Evolutionary conservation across 1,140 invertebrate genomes (phyloP).

Genomic region (Conus ventricosus): DNA sequence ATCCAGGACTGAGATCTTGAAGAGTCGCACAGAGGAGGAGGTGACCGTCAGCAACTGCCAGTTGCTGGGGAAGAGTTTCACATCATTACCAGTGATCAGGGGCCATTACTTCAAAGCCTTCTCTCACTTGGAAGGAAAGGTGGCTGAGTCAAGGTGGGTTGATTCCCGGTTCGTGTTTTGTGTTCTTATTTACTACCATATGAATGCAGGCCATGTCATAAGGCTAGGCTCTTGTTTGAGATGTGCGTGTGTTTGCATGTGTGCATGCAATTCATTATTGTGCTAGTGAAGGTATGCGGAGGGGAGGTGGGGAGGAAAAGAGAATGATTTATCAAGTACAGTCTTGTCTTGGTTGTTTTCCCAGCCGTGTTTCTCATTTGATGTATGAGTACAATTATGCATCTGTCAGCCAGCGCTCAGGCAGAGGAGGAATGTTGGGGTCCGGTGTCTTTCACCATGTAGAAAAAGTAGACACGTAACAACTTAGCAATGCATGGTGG

Average conservation of each 20-base stretch:
- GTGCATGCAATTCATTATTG: not conserved
- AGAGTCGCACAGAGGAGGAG: conserved; percentile 62
- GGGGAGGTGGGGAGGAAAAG: not conserved
- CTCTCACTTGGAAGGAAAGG: conserved; percentile 49
- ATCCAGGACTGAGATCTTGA: conserved; percentile 51
- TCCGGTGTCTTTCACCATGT: too few relatives aligned
- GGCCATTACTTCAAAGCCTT: conserved; percentile 62
- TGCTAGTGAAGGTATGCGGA: too few relatives aligned
- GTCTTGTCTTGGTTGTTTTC: too few relatives aligned
- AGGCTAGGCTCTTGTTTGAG: too few relatives aligned
- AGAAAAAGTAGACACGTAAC: too few relatives aligned
- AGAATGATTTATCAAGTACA: not conserved
- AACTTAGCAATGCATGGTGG: too few relatives aligned
- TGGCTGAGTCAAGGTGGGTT: conserved; percentile 62
- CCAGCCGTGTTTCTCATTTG: too few relatives aligned
- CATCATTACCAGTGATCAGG: conserved; percentile 48
- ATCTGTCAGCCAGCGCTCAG: too few relatives aligned
- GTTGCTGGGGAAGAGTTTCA: conserved; percentile 43
- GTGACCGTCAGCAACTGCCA: conserved; percentile 50
- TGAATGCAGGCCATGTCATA: not conserved
- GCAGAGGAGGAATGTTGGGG: too few relatives aligned
- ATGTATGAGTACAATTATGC: too few relatives aligned
- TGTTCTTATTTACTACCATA: not conserved
- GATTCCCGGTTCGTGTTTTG: not conserved
- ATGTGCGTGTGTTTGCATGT: not conserved